These are phyloP conservation scores for Hystrix cristata DNA, from an alignment of 2,113 vertebrate genomes.

Conservation along the genomic window DNA sequence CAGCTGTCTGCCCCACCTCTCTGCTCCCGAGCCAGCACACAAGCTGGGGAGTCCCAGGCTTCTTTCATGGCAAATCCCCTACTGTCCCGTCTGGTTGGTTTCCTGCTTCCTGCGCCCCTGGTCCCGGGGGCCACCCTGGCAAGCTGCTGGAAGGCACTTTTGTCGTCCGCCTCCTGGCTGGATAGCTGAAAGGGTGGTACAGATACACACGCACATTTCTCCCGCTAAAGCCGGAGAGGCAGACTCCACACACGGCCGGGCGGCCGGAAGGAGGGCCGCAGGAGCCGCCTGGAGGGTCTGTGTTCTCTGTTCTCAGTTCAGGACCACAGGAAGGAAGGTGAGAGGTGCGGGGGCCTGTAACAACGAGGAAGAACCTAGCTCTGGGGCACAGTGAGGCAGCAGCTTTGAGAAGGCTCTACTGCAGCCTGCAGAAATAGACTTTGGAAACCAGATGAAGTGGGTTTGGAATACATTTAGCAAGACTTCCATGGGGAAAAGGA, in stretches of 20 bases:
- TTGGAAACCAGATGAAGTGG: neutral
- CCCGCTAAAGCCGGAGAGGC: neutral
- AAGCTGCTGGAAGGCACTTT: neutral
- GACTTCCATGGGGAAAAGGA: neutral
- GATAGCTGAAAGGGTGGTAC: neutral
- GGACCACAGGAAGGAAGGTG: neutral
- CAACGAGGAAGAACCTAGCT: neutral
- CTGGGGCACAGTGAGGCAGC: neutral
- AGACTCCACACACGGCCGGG: neutral
- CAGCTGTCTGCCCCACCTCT: neutral
- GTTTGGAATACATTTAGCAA: neutral
- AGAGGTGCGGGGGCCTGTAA: neutral
- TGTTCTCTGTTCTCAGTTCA: neutral
- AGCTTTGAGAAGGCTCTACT: neutral
- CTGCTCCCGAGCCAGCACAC: neutral
- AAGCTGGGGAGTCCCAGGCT: neutral
- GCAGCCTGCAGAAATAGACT: neutral
- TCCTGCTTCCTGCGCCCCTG: neutral
- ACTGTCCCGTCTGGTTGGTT: neutral
- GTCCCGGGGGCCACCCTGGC: neutral
- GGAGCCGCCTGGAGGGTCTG: neutral
- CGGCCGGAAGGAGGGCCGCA: neutral
- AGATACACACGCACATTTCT: neutral
- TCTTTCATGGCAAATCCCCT: neutral
- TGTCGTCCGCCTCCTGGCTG: neutral